These are phyloP conservation scores for Colius striatus DNA, from an alignment of 2,113 vertebrate genomes.

Conservation along the genomic window DNA sequence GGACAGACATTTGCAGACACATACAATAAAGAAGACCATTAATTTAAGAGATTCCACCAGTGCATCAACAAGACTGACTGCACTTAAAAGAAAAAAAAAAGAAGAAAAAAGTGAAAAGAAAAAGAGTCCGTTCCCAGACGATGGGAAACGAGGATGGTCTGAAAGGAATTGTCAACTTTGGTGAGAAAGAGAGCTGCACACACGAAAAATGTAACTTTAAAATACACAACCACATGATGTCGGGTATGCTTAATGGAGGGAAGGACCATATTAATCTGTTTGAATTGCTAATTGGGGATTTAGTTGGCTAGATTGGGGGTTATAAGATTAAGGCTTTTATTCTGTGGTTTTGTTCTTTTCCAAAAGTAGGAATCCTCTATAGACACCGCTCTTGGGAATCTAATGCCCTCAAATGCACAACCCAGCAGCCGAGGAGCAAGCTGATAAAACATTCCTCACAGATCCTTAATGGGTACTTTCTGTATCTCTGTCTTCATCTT, in stretches of 20 bases:
- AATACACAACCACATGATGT: slow-evolving; percentile 19
- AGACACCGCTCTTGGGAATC: slow-evolving; percentile 38
- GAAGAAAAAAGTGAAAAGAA: not conserved
- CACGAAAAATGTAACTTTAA: slow-evolving; percentile 43
- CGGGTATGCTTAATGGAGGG: slow-evolving; percentile 25
- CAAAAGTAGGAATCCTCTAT: slow-evolving; percentile 60
- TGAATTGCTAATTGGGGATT: slow-evolving; percentile 71
- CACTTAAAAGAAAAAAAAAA: not conserved
- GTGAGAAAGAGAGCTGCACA: slow-evolving; percentile 40
- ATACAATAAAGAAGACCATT: not conserved
- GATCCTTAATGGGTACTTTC: slow-evolving; percentile 9
- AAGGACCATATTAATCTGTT: slow-evolving; percentile 56
- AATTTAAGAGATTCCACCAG: slow-evolving; percentile 3
- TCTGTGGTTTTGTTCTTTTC: slow-evolving; percentile 68
- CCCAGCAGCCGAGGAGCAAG: slow-evolving; percentile 7
- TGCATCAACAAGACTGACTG: not conserved
- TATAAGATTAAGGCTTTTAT: slow-evolving; percentile 66
- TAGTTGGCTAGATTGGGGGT: slow-evolving; percentile 43
- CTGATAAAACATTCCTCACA: slow-evolving; percentile 49
- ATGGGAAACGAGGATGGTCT: slow-evolving; percentile 34
- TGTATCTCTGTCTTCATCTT: slow-evolving; percentile 29
- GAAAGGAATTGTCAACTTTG: slow-evolving; percentile 45
- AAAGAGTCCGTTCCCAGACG: not conserved
- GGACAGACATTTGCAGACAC: not conserved
- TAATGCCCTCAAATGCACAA: slow-evolving; percentile 27